phyloP scores from a whole-genome alignment of 2,797 vertebrate species.

The Cygnus olor region DNA sequence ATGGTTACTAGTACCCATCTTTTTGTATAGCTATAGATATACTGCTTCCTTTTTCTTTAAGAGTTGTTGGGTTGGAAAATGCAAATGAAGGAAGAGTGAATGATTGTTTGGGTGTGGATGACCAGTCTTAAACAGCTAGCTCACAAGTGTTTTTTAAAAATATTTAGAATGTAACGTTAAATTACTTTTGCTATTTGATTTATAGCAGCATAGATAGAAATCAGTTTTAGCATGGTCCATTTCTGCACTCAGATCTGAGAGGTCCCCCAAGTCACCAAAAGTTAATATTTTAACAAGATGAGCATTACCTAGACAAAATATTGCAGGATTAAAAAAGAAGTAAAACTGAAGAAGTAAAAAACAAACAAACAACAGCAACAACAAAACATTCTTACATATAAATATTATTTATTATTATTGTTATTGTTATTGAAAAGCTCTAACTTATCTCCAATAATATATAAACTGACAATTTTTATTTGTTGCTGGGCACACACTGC shows the following conservation, averaged over 20 bases:
- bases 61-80: neutral
- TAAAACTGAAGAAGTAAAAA: neutral
- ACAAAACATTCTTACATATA: too few species aligned
- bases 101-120: neutral
- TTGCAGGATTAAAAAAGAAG: neutral
- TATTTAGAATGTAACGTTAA: neutral
- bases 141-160: neutral
- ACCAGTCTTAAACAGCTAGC: neutral
- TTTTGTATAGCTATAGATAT: neutral
- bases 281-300: neutral
- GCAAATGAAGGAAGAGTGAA: neutral
- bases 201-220: neutral
- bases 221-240: neutral
- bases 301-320: neutral
- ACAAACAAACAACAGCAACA: too few species aligned
- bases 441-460: neutral
- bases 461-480: neutral
- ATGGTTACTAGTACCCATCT: fast-evolving
- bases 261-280: neutral
- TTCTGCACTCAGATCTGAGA: neutral
- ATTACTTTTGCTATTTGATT: neutral
- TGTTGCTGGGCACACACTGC: neutral
- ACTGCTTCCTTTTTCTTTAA: neutral
- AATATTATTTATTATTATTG: too few species aligned
- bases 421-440: neutral